Percentiles rank a stretch among this genome's conserved stretches.
Conservation (phyloP, 1,140 invertebrate genomes). For the Helicoverpa zea region DNA sequence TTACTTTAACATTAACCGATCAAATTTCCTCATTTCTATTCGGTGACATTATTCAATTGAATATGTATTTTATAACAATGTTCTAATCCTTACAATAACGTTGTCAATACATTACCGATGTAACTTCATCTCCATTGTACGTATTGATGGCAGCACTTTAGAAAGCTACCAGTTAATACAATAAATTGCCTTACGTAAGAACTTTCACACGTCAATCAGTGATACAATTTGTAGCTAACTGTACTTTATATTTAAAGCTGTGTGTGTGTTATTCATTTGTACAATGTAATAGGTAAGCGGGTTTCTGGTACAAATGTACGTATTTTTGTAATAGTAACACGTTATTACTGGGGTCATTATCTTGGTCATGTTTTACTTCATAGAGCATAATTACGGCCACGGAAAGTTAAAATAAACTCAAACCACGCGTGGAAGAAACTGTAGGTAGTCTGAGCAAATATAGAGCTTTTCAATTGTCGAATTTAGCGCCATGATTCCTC, state of each 20-base stretch:
- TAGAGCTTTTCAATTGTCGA: neutral
- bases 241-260: neutral
- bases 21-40: neutral
- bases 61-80: constrained; percentile 3
- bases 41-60: neutral
- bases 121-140: neutral
- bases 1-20: neutral
- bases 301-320: neutral
- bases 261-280: no score
- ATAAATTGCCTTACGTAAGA: neutral
- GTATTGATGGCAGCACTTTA: constrained; percentile 15
- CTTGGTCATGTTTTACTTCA: no score
- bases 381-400: no score
- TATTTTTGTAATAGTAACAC: neutral
- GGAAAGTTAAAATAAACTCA: no score
- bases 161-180: neutral
- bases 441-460: no score
- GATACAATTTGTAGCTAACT: neutral
- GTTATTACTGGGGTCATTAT: no score
- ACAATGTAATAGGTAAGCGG: neutral
- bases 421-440: no score
- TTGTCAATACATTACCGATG: neutral
- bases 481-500: constrained; percentile 12
- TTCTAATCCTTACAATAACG: constrained; percentile 5
- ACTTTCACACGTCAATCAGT: constrained; percentile 12